Base-by-base conservation (phyloP, 2,113 vertebrate genomes). In the Aptenodytes patagonicus region DNA sequence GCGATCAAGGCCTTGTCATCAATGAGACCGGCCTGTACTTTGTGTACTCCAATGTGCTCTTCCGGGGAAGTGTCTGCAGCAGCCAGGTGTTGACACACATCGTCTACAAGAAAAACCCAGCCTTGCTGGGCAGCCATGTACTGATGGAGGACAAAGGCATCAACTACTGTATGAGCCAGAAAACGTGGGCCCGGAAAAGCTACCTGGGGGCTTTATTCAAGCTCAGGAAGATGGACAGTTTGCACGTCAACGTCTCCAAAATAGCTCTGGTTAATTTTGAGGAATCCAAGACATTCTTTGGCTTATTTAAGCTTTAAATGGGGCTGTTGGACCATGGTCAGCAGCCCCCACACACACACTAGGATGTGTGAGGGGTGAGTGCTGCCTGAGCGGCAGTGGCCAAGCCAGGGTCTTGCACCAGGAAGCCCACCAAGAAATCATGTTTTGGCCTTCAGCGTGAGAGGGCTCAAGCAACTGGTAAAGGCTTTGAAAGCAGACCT, bases 1-100 rank as follows among this genome's bases (percentile, higher is more conserved):
- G 19, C 2, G 81, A 99, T 1, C 98, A 98, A 3, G 97, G 98
- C 19, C 98, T 99, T 5, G 80, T 98, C 66, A 96, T 99, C 95
- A 99, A 98, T 6, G 97, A 99, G 83, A 98, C 98, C 0, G 99
- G 99, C 34, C 88, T 98, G 6, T 99, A 99, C 97, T 99, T 99
- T 0, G 94, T 99, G 22, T 99, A 99, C 96, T 98, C 99, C 32
- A 98, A 98, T 0, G 97, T 99, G 36, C 98, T 99, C 92, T 96
- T 99, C 91, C 96, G 98, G 8, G 95, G 98, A 26, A 96, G 69
- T 1, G 2, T 26, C 32, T 99, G 99, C 20, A 69, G 58, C n/a
- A 83, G 60, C 7, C 87, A 94, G 38, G 89, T 97, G 28, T 82
- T 98, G 22, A 32, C 36, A 9, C 99, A 99, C 88, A 60, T 92